These are phyloP conservation scores for Pristionchus pacificus DNA, from an alignment of 1,140 invertebrate genomes.

Conservation along the genomic window DNA sequence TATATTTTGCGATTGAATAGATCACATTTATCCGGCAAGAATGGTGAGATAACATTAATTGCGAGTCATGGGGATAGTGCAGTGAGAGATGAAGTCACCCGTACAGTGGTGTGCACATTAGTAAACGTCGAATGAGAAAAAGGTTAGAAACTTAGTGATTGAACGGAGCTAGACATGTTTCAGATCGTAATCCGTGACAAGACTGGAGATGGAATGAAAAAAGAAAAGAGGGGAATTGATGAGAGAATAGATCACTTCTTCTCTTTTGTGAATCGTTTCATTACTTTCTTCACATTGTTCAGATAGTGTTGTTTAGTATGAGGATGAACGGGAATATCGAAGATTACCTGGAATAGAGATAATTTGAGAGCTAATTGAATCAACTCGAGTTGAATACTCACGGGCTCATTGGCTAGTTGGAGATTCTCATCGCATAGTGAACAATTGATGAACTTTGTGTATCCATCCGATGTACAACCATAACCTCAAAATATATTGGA, in stretches of 20 bases:
- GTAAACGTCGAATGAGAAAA: neutral
- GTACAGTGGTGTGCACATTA: conserved; percentile 5
- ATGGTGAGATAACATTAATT: no score
- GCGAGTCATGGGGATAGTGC: no score
- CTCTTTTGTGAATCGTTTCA: conserved; percentile 33
- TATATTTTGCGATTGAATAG: no score
- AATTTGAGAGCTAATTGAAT: neutral
- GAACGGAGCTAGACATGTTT: conserved; percentile 1
- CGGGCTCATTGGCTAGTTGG: conserved; percentile 64
- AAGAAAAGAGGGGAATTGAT: no score
- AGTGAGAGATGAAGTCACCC: no score
- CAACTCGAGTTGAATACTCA: conserved; percentile 9
- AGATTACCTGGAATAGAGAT: conserved; percentile 65
- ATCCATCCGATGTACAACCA: conserved; percentile 68
- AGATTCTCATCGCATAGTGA: conserved; percentile 78
- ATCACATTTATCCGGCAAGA: no score
- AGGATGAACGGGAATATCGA: conserved; percentile 69
- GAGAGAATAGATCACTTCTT: conserved; percentile 8
- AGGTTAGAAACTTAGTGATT: neutral
- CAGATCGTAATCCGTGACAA: conserved; percentile 15
- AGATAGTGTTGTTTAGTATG: conserved; percentile 35
- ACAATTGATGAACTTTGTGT: conserved; percentile 77
- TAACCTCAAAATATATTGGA: conserved; percentile 57
- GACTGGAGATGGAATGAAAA: no score
- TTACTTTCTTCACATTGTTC: conserved; percentile 37